Base-by-base conservation (phyloP, 1,140 invertebrate genomes). In the Cheumatopsyche charites region DNA sequence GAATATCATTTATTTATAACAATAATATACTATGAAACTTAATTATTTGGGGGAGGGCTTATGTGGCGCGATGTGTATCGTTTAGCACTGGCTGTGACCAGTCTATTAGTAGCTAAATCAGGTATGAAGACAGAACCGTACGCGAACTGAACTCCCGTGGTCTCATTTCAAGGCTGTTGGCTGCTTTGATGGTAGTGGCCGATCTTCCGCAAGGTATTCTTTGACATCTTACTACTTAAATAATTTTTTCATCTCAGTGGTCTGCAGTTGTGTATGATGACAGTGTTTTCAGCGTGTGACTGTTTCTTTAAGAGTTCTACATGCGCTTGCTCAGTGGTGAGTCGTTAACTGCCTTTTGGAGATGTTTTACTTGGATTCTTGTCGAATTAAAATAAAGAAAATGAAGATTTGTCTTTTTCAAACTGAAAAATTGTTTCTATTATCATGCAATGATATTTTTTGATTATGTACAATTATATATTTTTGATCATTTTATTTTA, bases 21-120 rank as follows among this genome's bases (percentile, higher is more conserved):
- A 58, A 58, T 58, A 19, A 15, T 2, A 65, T 19, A 23, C 42
- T 42, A 29, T 66, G 47, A 47, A 66, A 21, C 43, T 66, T 66
- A 66, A 66, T 66, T 45, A 21, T 66, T 45, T 47, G 63, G 66
- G 45, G 62, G 15, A 26, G 49, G 66, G 26, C 19, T 23, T 29
- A 62, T 21, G 26, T 62, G 19, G 36, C 15, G 67, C 55, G 52
- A 70, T 45, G 19, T n/a, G n/a, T 21, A 11, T 79, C 82, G 82
- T 81, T 78, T 80, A 83, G 83, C 81, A 84, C 82, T 82, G 83
- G 83, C 80, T 79, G 79, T 78, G 81, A 81, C 47, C 82, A 82
- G 81, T 85, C 82, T 81, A 79, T 78, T 83, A 83, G 82, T 82
- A 77, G 82, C 82, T 84, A 84, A 83, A 83, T 85, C 82, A 85